Percentiles rank a stretch among this genome's conserved stretches.
Conservation (phyloP, 2,797 vertebrate genomes). For the Cossypha niveicapilla region DNA sequence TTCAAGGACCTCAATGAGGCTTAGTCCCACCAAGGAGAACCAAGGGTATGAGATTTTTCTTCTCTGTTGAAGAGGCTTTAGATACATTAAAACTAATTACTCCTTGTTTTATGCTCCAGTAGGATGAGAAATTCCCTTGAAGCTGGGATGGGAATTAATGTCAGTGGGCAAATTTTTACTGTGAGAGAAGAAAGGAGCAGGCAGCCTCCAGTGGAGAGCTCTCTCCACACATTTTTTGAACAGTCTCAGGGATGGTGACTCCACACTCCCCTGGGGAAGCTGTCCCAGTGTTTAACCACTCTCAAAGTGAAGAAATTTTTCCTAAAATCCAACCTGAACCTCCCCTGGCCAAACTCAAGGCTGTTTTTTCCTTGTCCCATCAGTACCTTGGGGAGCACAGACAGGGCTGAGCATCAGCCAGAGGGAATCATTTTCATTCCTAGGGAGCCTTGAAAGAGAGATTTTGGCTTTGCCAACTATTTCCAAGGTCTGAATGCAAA, state of each 20-base stretch:
- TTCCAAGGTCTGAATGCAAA: neutral
- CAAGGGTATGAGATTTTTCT: conserved; percentile 28
- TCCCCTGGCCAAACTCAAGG: neutral
- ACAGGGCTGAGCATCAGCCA: neutral
- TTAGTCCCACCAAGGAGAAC: conserved; percentile 42
- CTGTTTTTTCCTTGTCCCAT: neutral
- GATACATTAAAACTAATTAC: conserved; percentile 39
- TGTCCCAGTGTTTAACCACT: neutral
- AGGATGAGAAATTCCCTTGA: conserved; percentile 15
- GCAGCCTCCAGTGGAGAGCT: neutral
- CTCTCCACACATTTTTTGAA: neutral
- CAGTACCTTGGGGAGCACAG: neutral
- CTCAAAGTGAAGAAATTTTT: neutral
- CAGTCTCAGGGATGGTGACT: neutral
- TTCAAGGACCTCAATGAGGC: neutral
- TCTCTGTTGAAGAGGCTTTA: neutral
- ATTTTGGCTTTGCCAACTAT: neutral
- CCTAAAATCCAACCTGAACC: neutral
- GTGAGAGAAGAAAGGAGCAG: neutral
- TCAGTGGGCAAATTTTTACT: neutral
- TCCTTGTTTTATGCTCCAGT: conserved; percentile 40
- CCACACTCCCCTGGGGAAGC: neutral
- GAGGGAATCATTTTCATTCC: neutral
- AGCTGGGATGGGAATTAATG: neutral
- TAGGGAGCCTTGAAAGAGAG: neutral